These are phyloP conservation scores for Drosophila ezoana DNA, from an alignment of 2,888 invertebrate species.

Conservation along the genomic window DNA sequence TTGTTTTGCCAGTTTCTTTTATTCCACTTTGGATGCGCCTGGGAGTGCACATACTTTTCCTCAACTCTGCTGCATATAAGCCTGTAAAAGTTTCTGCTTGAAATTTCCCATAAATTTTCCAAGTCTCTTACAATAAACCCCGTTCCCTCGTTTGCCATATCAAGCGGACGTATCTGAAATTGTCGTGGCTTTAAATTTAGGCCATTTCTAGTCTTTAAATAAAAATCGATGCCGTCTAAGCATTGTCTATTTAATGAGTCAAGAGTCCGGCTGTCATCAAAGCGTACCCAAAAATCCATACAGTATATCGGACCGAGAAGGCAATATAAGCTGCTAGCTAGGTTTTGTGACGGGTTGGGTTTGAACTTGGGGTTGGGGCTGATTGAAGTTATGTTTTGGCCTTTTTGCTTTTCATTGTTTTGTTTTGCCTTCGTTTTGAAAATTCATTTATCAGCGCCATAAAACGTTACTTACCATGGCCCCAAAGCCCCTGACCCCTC, in stretches of 20 bases:
- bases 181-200: slow-evolving; percentile 31
- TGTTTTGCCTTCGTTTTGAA: slow-evolving; percentile 69
- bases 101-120: slow-evolving; percentile 43
- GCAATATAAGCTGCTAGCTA: slow-evolving; percentile 2
- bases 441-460: slow-evolving; percentile 79
- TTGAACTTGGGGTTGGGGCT: not conserved
- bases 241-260: slow-evolving; percentile 43
- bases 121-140: slow-evolving; percentile 26
- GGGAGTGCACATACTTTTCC: slow-evolving; percentile 27
- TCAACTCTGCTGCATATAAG: not conserved
- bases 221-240: slow-evolving; percentile 23
- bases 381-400: slow-evolving; percentile 34
- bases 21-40: slow-evolving; percentile 27
- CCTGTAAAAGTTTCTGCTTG: slow-evolving; percentile 33
- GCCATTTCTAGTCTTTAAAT: slow-evolving; percentile 17
- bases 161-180: slow-evolving; percentile 26
- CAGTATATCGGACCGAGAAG: not conserved
- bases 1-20: slow-evolving; percentile 22
- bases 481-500: not conserved
- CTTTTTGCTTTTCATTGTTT: slow-evolving; percentile 54
- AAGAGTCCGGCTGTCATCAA: slow-evolving; percentile 36
- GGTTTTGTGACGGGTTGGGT: not conserved
- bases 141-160: slow-evolving; percentile 8
- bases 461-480: slow-evolving; percentile 62
- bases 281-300: slow-evolving; percentile 15